Conservation (phyloP, 2,113 vertebrate species). For the Ancistrus triradiatus region DNA sequence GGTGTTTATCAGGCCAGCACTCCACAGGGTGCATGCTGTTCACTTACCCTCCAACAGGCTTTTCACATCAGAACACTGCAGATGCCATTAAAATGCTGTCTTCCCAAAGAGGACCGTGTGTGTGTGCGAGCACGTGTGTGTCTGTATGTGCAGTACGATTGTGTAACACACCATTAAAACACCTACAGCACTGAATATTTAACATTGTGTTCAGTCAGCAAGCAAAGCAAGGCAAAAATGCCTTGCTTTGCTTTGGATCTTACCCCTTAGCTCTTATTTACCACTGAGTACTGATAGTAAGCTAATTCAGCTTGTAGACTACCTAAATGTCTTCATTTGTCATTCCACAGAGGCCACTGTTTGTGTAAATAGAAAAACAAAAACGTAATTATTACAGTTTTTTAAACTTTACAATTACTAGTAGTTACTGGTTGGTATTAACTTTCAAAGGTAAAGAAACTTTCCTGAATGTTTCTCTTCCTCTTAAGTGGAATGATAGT, state of each 20-base stretch:
- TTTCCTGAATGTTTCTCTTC: too few relatives aligned
- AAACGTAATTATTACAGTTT: too few relatives aligned
- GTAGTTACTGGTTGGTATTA: too few relatives aligned
- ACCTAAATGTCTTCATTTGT: too few relatives aligned
- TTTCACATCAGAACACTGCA: constrained; percentile 32
- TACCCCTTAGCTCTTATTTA: constrained; percentile 6
- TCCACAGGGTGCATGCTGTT: constrained; percentile 40
- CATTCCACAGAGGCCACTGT: too few relatives aligned
- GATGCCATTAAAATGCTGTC: constrained; percentile 32
- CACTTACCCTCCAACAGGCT: constrained; percentile 38
- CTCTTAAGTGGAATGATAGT: too few relatives aligned
- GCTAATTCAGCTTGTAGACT: too few relatives aligned
- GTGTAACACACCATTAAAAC: constrained; percentile 18
- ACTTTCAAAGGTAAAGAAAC: too few relatives aligned
- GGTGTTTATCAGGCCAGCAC: constrained; percentile 37
- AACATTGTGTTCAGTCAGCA: constrained; percentile 30
- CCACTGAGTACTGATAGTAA: constrained; percentile 12
- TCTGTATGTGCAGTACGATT: too few relatives aligned
- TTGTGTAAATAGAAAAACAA: too few relatives aligned
- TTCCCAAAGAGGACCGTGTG: neutral
- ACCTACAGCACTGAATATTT: neutral
- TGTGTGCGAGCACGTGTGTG: too few relatives aligned
- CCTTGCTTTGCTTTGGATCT: constrained; percentile 9
- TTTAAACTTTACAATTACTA: too few relatives aligned
- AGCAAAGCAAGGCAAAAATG: constrained; percentile 6